Evolutionary conservation across 1,140 invertebrate genomes (phyloP).

Genomic region (Cardiocondyla obscurior): DNA sequence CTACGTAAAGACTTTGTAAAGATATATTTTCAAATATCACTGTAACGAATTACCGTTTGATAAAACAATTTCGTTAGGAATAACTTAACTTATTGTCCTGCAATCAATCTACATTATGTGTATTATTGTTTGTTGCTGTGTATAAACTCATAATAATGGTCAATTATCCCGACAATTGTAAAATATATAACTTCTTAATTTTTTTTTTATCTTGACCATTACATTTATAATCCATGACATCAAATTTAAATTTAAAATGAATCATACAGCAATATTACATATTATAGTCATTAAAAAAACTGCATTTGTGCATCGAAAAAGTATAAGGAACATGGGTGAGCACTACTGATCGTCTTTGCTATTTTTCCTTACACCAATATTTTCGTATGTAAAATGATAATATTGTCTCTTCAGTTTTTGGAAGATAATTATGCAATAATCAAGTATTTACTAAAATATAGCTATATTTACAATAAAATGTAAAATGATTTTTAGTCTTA

Average conservation of each 20-base stretch:
- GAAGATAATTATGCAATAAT: background rate
- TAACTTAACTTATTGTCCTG: conserved; percentile 66
- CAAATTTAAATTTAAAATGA: background rate
- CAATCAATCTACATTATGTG: conserved; percentile 58
- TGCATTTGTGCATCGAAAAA: background rate
- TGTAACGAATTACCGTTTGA: conserved; percentile 54
- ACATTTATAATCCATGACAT: background rate
- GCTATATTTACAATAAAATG: too few relatives aligned
- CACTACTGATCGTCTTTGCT: background rate
- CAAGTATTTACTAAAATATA: background rate
- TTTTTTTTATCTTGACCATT: background rate
- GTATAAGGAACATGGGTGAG: background rate
- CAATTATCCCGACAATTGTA: conserved; percentile 55
- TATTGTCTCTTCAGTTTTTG: conserved; percentile 3
- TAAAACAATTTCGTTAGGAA: conserved; percentile 34
- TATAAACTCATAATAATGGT: conserved; percentile 63
- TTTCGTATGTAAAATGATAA: background rate
- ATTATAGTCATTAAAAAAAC: background rate
- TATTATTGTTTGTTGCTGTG: conserved; percentile 52
- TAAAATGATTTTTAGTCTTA: too few relatives aligned
- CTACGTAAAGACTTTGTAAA: conserved; percentile 54
- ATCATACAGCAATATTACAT: background rate
- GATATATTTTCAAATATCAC: conserved; percentile 58
- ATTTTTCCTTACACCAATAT: background rate
- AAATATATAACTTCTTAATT: background rate